Base-by-base conservation (phyloP, 2,888 invertebrate genomes). In the Hetaerina titia region DNA sequence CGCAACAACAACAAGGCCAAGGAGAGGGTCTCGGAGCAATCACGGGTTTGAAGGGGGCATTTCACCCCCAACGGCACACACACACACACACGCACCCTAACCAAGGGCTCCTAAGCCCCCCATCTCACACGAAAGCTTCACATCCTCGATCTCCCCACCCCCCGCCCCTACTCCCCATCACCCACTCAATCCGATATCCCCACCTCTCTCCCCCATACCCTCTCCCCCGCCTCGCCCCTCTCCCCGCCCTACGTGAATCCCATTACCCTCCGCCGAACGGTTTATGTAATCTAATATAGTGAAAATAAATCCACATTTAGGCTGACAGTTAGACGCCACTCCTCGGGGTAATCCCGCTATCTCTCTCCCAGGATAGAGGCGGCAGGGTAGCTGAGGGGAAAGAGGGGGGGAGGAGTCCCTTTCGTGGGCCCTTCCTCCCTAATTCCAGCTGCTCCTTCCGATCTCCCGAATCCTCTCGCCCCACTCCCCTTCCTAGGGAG, bases 231-330 rank as follows among this genome's bases (percentile, higher is more conserved):
- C 69, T 17, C 17, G 7, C 15, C 17, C 45, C 31, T 45, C 63
- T 63, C n/a, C 64, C 19, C 45, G 31, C 17, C 63, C 58, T 64
- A 60, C 31, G 31, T 45, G 92, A 92, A 92, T 92, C 92, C 92
- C 69, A 92, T 92, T 92, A 81, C 92, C 92, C 56, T 31, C 92
- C 92, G 69, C 69, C 95, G 89, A 95, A 95, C 95, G 96, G 96
- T 96, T 96, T 96, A 96, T 97, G 97, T 97, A 97, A 97, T 97
- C 97, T 97, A 97, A 97, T 97, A 97, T 96, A 96, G 96, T 96
- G 96, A 96, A 96, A 96, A 97, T 97, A 97, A 97, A 97, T 97
- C 97, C 97, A 96, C 97, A 97, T 97, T 97, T 97, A 96, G 96
- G 96, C 96, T 97, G 97, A 97, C 97, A 97, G 97, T 95, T 94